Evolutionary conservation across 2,113 vertebrate species (phyloP), one percentile per base, ranked within the genome.

Genomic region (Macquaria ambigua): DNA sequence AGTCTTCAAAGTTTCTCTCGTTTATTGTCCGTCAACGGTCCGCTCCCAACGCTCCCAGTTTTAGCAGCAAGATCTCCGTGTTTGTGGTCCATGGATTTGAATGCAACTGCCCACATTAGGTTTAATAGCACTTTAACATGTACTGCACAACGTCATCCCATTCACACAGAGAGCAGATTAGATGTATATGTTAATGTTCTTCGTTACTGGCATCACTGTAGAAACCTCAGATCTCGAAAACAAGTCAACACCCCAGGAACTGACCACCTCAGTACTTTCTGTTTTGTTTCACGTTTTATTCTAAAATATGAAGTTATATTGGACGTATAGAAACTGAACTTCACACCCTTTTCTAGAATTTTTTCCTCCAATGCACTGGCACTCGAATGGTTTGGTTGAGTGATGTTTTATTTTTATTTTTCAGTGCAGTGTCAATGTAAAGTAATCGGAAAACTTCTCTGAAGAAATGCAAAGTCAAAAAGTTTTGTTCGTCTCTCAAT

Each of bases 121-220:
- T 89, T 89, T 96, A 96, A 96, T 95, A 97, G 96, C 97, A 97
- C 96, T 97, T 97, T 64, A 92, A 96, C 94, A 94, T 71, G 80
- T 25, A 48, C 76, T 91, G 94, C 92, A 94, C 81, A 92, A 91
- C 82, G 93, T 74, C 59, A 3, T 23, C 46, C 14, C 64, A 20
- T 37, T 74, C 55, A 77, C 75, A 79, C 74, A 46, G 3, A 81
- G 41, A 77, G 41, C 43, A 74, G 50, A 46, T 31, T 31, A 43
- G 23, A 78, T 50, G 58, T 34, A 3, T 43, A 39, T 41, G 75
- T 58, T 62, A 18, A 25, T 77, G 59, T 76, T 83, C 79, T 62
- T 81, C 53, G 5, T 83, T 23, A 71, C 58, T 81, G 85, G 72
- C 77, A 28, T 81, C 25, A 52, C 50, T 55, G 58, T 28, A 59